These are phyloP conservation scores for Suncus etruscus DNA, from an alignment of 2,113 vertebrate species.

Conservation along the genomic window DNA sequence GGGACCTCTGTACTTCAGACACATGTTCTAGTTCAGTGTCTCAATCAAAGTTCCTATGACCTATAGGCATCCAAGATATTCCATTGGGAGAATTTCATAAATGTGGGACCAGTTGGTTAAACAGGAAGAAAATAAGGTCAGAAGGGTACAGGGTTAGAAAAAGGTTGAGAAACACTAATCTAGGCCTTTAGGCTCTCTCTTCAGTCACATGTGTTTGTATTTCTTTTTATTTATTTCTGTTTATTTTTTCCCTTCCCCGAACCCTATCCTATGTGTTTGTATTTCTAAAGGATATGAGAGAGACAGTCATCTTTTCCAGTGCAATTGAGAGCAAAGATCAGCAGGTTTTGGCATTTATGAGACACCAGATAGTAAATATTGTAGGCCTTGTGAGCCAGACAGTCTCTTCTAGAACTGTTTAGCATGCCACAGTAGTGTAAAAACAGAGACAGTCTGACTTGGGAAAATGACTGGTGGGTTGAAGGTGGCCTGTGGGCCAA, in stretches of 20 bases:
- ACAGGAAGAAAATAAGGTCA: no score
- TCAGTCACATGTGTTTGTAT: not conserved
- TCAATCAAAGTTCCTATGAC: no score
- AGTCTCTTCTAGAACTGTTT: not conserved
- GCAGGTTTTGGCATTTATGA: not conserved
- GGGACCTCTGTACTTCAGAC: no score
- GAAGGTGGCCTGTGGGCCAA: not conserved
- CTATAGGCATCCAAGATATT: no score
- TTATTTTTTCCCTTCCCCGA: no score
- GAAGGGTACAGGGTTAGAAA: no score
- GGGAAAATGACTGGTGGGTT: not conserved
- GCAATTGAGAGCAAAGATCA: not conserved
- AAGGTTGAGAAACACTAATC: no score
- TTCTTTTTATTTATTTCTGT: not conserved
- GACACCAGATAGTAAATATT: not conserved
- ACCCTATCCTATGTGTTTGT: not conserved
- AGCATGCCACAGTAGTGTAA: not conserved
- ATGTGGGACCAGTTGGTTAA: no score
- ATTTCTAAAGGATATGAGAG: slow-evolving; percentile 7
- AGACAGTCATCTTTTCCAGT: not conserved
- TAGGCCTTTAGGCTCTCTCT: no score
- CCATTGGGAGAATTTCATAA: no score
- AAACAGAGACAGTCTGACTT: not conserved
- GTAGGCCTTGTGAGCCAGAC: not conserved
- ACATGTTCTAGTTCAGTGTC: no score